Evolutionary conservation across 2,888 invertebrate genomes (phyloP).

Genomic region (Chalcis sispes): DNA sequence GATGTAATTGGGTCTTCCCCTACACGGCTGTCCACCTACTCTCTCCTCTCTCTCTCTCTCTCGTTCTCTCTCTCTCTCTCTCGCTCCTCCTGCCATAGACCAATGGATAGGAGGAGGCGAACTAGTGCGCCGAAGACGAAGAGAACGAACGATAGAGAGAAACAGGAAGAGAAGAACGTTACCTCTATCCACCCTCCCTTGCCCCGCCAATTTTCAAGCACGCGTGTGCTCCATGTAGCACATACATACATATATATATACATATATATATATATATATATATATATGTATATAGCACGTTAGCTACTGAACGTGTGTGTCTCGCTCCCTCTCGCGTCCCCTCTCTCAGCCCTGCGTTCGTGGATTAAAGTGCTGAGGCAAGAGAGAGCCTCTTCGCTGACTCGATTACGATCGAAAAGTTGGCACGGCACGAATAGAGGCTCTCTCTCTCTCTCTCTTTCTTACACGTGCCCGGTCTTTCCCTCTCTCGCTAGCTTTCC

Average conservation of each 20-base stretch:
- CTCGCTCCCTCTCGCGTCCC: too few relatives aligned
- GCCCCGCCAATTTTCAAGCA: constrained; percentile 47
- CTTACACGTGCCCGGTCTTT: background rate
- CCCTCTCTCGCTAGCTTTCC: background rate
- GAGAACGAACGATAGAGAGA: background rate
- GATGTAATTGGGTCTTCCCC: constrained; percentile 66
- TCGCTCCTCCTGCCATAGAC: constrained; percentile 4
- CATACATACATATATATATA: too few relatives aligned
- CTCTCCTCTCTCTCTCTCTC: constrained; percentile 18
- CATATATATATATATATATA: too few relatives aligned
- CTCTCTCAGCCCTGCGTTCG: too few relatives aligned
- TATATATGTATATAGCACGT: background rate
- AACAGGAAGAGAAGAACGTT: background rate
- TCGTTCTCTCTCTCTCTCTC: constrained; percentile 1
- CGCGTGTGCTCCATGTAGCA: background rate
- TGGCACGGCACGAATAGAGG: constrained; percentile 41
- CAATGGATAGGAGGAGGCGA: background rate
- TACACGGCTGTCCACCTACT: constrained; percentile 42
- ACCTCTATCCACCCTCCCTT: constrained; percentile 3
- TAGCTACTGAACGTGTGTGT: background rate
- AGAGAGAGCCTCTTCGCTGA: constrained; percentile 49
- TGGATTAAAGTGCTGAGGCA: constrained; percentile 53
- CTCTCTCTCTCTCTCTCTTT: constrained; percentile 1
- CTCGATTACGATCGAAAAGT: constrained; percentile 56
- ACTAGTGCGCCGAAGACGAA: background rate